Conservation (phyloP, 2,797 vertebrate species). For the Sebastes miniatus region DNA sequence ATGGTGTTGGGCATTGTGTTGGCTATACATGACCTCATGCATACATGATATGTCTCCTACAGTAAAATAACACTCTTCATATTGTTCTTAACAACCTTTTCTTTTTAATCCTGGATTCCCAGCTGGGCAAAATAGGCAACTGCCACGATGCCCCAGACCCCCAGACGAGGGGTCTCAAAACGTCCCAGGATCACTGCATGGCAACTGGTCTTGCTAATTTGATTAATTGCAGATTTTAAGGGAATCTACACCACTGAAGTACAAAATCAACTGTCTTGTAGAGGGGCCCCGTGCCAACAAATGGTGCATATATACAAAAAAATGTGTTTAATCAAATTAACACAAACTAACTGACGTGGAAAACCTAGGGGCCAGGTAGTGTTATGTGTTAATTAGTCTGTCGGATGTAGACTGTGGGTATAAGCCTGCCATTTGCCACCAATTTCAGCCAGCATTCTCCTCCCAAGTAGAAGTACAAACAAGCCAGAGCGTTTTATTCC, state of each 20-base stretch:
- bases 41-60: not conserved
- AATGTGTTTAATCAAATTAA: not conserved
- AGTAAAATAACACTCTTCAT: not conserved
- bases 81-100: too few relatives aligned
- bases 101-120: not conserved
- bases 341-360: not conserved
- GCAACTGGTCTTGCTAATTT: not conserved
- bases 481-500: too few relatives aligned
- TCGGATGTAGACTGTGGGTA: too few relatives aligned
- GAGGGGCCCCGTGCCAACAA: not conserved
- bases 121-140: not conserved
- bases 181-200: not conserved
- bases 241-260: not conserved
- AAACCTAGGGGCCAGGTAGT: not conserved
- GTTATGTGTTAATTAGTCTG: not conserved
- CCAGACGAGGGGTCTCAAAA: not conserved
- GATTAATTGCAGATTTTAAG: not conserved
- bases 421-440: too few relatives aligned
- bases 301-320: not conserved
- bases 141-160: not conserved
- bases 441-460: too few relatives aligned
- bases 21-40: not conserved
- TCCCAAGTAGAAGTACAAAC: too few relatives aligned
- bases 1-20: not conserved
- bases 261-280: not conserved